Evolutionary conservation across 2,888 invertebrate genomes (phyloP).

Genomic region (Agriotes lineatus): DNA sequence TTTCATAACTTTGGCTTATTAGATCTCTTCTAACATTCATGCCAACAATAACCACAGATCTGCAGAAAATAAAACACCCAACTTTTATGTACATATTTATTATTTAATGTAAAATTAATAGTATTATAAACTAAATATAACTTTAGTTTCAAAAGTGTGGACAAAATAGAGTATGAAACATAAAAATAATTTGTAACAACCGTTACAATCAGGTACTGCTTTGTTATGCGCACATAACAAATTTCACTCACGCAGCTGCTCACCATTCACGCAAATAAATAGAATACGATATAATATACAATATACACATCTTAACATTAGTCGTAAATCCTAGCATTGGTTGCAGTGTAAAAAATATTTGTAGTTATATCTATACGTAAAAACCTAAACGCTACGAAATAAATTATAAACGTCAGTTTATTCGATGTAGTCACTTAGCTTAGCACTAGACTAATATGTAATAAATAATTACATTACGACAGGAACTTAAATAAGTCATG

Average conservation of each 20-base stretch:
- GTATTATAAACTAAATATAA: conserved; percentile 43
- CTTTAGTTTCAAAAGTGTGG: conserved; percentile 44
- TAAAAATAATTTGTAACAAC: conserved; percentile 41
- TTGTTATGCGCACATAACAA: conserved; percentile 38
- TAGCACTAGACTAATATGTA: conserved; percentile 18
- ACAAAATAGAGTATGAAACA: conserved; percentile 42
- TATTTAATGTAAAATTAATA: conserved; percentile 42
- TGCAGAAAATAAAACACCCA: not conserved
- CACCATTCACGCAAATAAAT: conserved; percentile 41
- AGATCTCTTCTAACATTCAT: too few species aligned
- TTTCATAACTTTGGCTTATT: too few species aligned
- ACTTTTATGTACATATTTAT: conserved; percentile 28
- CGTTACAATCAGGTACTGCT: conserved; percentile 52
- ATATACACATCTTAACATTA: conserved; percentile 32
- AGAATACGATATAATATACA: conserved; percentile 28
- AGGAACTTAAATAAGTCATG: conserved; percentile 44
- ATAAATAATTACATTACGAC: conserved; percentile 36
- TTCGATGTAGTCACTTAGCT: conserved; percentile 31
- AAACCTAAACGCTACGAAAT: conserved; percentile 23
- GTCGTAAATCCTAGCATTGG: conserved; percentile 37
- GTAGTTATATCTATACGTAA: conserved; percentile 26
- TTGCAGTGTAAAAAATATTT: conserved; percentile 42
- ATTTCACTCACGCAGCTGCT: conserved; percentile 37
- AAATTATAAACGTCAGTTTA: conserved; percentile 32
- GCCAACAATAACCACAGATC: too few species aligned